Conservation (phyloP, 2,797 vertebrate species). For the Syngnathus acus region DNA sequence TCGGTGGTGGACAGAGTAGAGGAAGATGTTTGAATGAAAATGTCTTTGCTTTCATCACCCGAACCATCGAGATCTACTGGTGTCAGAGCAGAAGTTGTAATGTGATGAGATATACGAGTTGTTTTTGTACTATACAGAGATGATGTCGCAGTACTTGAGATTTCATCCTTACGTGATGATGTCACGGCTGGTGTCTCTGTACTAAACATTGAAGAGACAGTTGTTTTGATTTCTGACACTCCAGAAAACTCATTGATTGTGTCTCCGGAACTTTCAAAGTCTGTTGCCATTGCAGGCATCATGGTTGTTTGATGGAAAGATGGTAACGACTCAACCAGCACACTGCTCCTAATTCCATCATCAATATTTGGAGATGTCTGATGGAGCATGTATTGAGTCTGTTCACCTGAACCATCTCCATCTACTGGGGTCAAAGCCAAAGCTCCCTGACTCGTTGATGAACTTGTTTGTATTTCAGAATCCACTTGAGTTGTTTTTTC, state of each 20-base stretch:
- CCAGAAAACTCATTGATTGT: not conserved
- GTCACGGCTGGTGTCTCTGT: slow-evolving; percentile 10
- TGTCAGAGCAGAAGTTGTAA: not conserved
- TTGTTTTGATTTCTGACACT: not conserved
- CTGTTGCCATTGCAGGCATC: not conserved
- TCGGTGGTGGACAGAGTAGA: not conserved
- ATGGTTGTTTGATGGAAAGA: not conserved
- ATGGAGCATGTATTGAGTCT: not conserved
- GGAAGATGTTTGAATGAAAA: not conserved
- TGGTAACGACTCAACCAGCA: not conserved
- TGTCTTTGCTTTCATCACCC: slow-evolving; percentile 10
- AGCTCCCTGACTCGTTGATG: not conserved
- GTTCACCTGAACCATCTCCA: slow-evolving; percentile 3
- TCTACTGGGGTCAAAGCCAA: not conserved
- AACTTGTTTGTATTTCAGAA: not conserved
- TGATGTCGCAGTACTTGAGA: not conserved
- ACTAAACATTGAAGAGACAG: slow-evolving; percentile 11
- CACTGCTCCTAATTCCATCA: not conserved
- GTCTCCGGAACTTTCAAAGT: slow-evolving; percentile 21
- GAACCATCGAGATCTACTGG: slow-evolving; percentile 15
- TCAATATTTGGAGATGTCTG: slow-evolving; percentile 2
- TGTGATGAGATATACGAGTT: not conserved
- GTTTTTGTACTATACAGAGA: slow-evolving; percentile 8
- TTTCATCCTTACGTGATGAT: slow-evolving; percentile 5
- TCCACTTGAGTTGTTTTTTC: not conserved